Conservation (phyloP, 2,797 vertebrate genomes). For the Ptychadena robeensis region DNA sequence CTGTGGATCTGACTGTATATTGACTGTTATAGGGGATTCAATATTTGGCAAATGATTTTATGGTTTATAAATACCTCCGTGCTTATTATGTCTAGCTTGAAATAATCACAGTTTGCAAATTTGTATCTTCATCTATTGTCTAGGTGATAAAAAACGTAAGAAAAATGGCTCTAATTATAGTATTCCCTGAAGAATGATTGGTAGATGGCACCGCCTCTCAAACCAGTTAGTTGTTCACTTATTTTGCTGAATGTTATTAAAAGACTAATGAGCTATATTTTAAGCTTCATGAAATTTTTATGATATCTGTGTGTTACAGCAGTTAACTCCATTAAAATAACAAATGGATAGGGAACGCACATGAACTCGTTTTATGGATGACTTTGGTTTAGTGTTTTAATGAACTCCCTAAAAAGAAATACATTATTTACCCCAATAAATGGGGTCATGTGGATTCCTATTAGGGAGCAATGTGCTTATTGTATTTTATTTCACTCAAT, state of each 20-base stretch:
- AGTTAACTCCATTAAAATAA: slow-evolving; percentile 27
- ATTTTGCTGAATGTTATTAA: slow-evolving; percentile 30
- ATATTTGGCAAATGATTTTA: too few relatives aligned
- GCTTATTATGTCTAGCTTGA: too few relatives aligned
- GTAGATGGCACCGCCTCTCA: not conserved
- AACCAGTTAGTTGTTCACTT: not conserved
- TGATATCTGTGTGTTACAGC: slow-evolving; percentile 29
- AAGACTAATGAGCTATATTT: slow-evolving; percentile 31
- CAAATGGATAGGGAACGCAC: slow-evolving; percentile 4
- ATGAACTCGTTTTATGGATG: slow-evolving; percentile 24
- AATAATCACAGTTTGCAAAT: not conserved
- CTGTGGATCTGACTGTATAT: too few relatives aligned
- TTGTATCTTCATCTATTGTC: slow-evolving; percentile 1
- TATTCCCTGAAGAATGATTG: slow-evolving; percentile 11
- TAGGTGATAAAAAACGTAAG: not conserved
- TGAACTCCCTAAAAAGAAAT: slow-evolving; percentile 42
- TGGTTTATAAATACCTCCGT: too few relatives aligned
- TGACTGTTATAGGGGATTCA: too few relatives aligned
- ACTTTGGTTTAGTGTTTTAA: slow-evolving; percentile 42
- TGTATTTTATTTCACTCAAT: slow-evolving; percentile 21
- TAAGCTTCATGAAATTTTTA: slow-evolving; percentile 36
- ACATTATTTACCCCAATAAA: slow-evolving; percentile 21
- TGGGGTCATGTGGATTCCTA: not conserved
- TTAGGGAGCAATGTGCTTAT: not conserved
- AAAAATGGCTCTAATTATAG: slow-evolving; percentile 19